Base-by-base conservation (phyloP, 1,140 invertebrate genomes). In the Sycobia sp. region DNA sequence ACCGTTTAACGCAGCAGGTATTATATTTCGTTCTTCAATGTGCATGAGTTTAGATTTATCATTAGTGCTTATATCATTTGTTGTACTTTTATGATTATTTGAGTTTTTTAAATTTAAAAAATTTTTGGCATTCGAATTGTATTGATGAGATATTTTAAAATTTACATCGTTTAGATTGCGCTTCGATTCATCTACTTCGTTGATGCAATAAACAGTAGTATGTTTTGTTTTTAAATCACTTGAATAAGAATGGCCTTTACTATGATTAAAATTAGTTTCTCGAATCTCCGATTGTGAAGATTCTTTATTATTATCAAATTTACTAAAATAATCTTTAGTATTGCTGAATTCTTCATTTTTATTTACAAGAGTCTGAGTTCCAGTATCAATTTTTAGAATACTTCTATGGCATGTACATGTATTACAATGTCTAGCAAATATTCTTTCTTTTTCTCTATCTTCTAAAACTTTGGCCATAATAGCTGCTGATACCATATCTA, bases 381-480 rank as follows among this genome's bases (percentile, higher is more conserved):
- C 79, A 0, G 70, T 69, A 25, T 82, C 75, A 0, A 78, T 60
- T 65, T 73, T 77, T 13, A 78, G 62, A 32, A 82, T 72, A n/a
- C 69, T 79, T 50, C 73, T 75, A 18, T 81, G 85, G 78, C 91
- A 94, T 41, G 86, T 87, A 70, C 91, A 93, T 1, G 89, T 91
- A 64, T 90, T 87, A 77, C 91, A 93, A 70, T 94, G 93, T 75
- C 91, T 91, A 9, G 87, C 85, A 59, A 88, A 84, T 49, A 82
- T 77, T 65, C 79, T 69, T 86, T 88, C 81, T 86, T 90, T 82
- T 86, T 92, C 75, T 84, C 90, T 73, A 86, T 96, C 94, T 76
- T 95, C 91, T 27, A 98, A 82, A 44, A 96, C 92, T 84, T 95
- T 95, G 3, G 94, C 94, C 88, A 97, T 94, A 47, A 97, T 89